Evolutionary conservation across 1,140 invertebrate species (phyloP), one percentile per base, ranked within the genome.

Genomic region (Hylyphantes graminicola): DNA sequence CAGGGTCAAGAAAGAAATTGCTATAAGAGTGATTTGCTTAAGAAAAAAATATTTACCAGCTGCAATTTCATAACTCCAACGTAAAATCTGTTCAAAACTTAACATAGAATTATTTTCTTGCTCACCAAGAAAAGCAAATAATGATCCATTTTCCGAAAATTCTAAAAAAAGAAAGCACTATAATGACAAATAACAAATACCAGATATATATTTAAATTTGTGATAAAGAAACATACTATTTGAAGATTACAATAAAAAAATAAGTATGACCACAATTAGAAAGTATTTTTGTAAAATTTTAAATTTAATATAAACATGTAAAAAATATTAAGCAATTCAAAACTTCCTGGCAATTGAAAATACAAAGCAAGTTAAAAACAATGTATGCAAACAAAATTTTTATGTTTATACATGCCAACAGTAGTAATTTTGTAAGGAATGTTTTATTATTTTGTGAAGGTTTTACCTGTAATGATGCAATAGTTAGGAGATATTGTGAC

Each of bases 51-150:
- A 51, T 12, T 64, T 87, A 89, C 89, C 90, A 81, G 87, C 86
- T 68, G 90, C 90, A 75, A 90, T 89, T 83, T 90, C 89, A 85
- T 87, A 88, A 11, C 89, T 89, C 90, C 90, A 90, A 75, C 87
- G 86, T 51, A 90, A 85, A 67, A 90, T 90, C 13, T 89, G 88
- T 51, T 87, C 85, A 86, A 90, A 90, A 78, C 89, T 88, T 21
- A 90, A 86, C 55, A 88, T 85, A 86, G 89, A 88, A 19, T 89
- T 86, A 10, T 88, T 88, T 76, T 89, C 88, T 83, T 88, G 87
- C 35, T 81, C 73, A 17, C 73, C 74, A 55, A 90, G 86, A 72
- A 88, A 90, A 15, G 88, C 88, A 88, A 89, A 90, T 48, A 90
- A 83, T 9, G 89, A 90, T 7, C 89, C 90, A 87, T 89, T 88